Percentiles rank a stretch among this genome's conserved stretches.
Conservation (phyloP, 2,888 invertebrate genomes). For the Amphipyra tragopoginis region DNA sequence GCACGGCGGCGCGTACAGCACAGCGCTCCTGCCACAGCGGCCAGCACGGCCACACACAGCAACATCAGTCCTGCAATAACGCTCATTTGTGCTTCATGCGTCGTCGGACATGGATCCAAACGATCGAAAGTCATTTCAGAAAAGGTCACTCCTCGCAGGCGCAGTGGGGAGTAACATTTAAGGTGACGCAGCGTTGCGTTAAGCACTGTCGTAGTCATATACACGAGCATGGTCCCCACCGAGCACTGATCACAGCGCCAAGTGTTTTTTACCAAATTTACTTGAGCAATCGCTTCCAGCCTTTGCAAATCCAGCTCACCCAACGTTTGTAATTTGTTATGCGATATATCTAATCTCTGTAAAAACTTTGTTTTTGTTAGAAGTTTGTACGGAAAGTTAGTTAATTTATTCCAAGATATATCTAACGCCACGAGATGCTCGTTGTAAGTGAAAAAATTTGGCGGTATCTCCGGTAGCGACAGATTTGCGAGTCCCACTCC, state of each 20-base stretch:
- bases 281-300: slow-evolving; percentile 88
- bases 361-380: slow-evolving; percentile 90
- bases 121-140: slow-evolving; percentile 73
- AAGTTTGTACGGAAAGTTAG: slow-evolving; percentile 88
- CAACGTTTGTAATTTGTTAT: slow-evolving; percentile 92
- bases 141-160: slow-evolving; percentile 84
- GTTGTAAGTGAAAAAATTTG: slow-evolving; percentile 90
- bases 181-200: slow-evolving; percentile 87
- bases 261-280: slow-evolving; percentile 91
- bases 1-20: slow-evolving; percentile 92
- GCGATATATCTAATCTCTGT: slow-evolving; percentile 92
- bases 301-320: slow-evolving; percentile 89
- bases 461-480: slow-evolving; percentile 88
- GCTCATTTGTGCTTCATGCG: slow-evolving; percentile 89
- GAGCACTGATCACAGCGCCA: slow-evolving; percentile 93
- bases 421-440: slow-evolving; percentile 92
- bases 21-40: slow-evolving; percentile 90
- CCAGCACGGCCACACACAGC: slow-evolving; percentile 78
- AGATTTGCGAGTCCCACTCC: slow-evolving; percentile 91
- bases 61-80: slow-evolving; percentile 87
- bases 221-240: slow-evolving; percentile 88
- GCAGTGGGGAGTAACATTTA: slow-evolving; percentile 90
- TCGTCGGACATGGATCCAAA: slow-evolving; percentile 84
- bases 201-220: slow-evolving; percentile 88
- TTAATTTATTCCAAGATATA: slow-evolving; percentile 93